phyloP scores from a whole-genome alignment of 2,888 invertebrate genomes.

The Noctua comes region DNA sequence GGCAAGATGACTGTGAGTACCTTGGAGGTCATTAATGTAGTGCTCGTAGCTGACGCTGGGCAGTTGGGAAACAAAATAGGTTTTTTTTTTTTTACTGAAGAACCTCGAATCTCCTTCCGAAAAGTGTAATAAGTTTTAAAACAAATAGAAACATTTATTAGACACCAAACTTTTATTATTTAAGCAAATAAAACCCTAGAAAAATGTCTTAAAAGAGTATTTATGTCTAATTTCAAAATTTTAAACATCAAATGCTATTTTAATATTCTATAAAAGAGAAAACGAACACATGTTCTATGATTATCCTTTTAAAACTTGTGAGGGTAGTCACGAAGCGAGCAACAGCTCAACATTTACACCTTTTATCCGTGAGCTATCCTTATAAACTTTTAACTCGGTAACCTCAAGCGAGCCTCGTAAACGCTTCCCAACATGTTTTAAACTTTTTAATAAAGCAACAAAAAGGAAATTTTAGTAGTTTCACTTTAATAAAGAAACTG shows the following conservation, averaged over 20 bases:
- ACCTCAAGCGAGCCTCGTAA: conserved; percentile 59
- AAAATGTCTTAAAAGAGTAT: background rate
- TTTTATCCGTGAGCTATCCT: conserved; percentile 46
- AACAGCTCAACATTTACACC: conserved; percentile 24
- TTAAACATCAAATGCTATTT: background rate
- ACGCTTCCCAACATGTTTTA: conserved; percentile 63
- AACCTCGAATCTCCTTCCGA: no score
- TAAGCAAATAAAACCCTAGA: background rate
- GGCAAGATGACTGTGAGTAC: background rate
- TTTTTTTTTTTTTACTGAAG: no score
- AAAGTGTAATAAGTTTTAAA: background rate
- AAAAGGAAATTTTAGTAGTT: conserved; percentile 79
- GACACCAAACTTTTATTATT: background rate
- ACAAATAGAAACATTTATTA: background rate
- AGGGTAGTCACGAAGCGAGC: conserved; percentile 17
- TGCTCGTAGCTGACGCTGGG: background rate
- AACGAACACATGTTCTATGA: background rate
- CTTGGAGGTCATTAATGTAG: background rate
- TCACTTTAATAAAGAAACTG: conserved; percentile 82
- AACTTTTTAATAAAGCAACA: conserved; percentile 77
- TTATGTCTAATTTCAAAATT: background rate
- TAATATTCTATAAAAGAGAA: background rate
- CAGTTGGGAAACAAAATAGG: background rate
- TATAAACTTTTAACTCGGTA: conserved; percentile 58
- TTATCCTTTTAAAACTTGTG: conserved; percentile 37